Percentiles rank a stretch among this genome's conserved stretches.
Evolutionary conservation across 2,797 vertebrate species (phyloP).

Genomic region (Fistularia tabacaria): DNA sequence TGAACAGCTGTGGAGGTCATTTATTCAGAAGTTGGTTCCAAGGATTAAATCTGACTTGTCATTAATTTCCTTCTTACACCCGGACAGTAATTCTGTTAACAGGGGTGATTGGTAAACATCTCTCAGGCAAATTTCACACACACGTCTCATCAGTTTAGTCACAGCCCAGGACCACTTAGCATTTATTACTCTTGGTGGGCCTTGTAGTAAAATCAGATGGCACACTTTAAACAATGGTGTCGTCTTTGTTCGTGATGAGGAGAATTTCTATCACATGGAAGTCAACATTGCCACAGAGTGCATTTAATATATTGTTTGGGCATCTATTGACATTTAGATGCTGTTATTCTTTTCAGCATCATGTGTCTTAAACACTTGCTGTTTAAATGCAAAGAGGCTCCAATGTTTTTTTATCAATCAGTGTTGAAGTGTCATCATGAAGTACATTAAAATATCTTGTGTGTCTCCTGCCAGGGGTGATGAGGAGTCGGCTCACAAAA

Average conservation of each 20-base stretch:
- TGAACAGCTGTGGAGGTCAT: constrained; percentile 16
- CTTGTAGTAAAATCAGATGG: constrained; percentile 27
- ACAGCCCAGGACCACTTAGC: constrained; percentile 41
- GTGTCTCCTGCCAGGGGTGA: constrained; percentile 77
- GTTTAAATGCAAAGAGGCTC: no score
- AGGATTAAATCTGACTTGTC: neutral
- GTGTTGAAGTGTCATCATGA: no score
- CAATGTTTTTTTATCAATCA: no score
- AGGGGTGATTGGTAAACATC: constrained; percentile 11
- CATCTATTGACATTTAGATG: no score
- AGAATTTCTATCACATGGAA: constrained; percentile 16
- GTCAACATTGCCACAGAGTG: constrained; percentile 5
- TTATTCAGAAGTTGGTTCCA: constrained; percentile 32
- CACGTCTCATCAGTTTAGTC: constrained; percentile 41
- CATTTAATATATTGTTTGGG: constrained; percentile 16
- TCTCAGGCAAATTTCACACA: constrained; percentile 47
- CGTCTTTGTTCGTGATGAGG: constrained; percentile 21
- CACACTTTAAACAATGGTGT: constrained; percentile 20
- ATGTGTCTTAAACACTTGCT: no score
- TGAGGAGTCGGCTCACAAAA: constrained; percentile 89
- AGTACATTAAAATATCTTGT: neutral
- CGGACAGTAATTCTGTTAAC: neutral
- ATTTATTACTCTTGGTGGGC: constrained; percentile 28
- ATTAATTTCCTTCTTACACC: constrained; percentile 5
- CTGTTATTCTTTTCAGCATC: no score